Base-by-base conservation (phyloP, 2,888 invertebrate genomes). In the Drosophila helvetica region DNA sequence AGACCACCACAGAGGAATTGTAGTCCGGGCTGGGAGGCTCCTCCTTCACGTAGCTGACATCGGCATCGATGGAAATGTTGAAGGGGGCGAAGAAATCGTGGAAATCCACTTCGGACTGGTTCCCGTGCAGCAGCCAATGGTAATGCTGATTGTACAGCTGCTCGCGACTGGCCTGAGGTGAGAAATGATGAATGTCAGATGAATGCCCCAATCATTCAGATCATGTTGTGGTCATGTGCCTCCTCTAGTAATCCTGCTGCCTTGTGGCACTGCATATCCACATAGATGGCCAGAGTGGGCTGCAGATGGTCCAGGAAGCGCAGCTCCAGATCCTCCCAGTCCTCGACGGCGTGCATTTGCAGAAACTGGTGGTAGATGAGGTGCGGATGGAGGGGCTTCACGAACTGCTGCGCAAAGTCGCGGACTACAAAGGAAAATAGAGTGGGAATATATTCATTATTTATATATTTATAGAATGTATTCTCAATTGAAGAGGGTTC, bases 1-100 rank as follows among this genome's bases (percentile, higher is more conserved):
- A 90, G 1, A 62, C 51, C 15, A 62, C 51, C 12, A 67, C 55
- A 0, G 50, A 7, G 4, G 27, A 18, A 8, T 52, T 17, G 38
- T 45, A 62, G 0, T 19, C 17, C 30, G 51, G 10, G 0, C n/a
- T 1, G 1, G 19, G 0, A 10, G 18, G 17, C 5, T 22, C 12
- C 12, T 67, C 53, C 19, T 59, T 61, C 0, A 86, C 77, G 57
- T 87, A 91, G 7, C 80, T 89, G 9, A 92, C 76, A 66, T 92
- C 88, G 0, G 92, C 89, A 78, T 92, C 91, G 3, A 92, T 67
- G 0, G 89, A 88, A 33, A 92, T 78, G 58, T 88, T 88, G 6
- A 81, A 75, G 8, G 85, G 59, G 9, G 53, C 54, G 33, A 92
- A 90, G 30, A 84, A 71, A 0, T 69, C 17, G 7, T 69, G 75